A percentile compares a stretch with the other conserved stretches of the same genome.
phyloP scores from a whole-genome alignment of 1,140 invertebrate species.

The Drosophila sechellia region DNA sequence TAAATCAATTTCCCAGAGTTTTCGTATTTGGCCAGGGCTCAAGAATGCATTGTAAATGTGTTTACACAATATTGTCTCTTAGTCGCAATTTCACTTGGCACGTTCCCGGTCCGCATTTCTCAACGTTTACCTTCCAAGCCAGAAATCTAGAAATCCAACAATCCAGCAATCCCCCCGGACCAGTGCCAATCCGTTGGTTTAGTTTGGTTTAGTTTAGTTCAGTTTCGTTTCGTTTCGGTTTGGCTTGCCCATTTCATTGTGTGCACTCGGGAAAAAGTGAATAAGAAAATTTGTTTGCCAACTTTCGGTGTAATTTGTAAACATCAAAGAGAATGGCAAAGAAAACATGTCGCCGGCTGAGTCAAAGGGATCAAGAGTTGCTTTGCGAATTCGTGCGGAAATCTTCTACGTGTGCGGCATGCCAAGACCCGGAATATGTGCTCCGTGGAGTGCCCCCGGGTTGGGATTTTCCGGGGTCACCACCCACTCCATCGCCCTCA shows the following conservation, averaged over 20 bases:
- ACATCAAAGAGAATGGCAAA: constrained; percentile 80
- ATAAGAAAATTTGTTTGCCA: constrained; percentile 83
- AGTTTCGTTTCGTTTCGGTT: constrained; percentile 10
- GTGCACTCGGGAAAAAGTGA: constrained; percentile 69
- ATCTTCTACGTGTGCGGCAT: constrained; percentile 82
- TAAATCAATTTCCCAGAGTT: constrained; percentile 58
- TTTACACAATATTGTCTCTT: constrained; percentile 71
- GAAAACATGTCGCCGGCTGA: constrained; percentile 77
- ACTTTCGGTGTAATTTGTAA: constrained; percentile 83
- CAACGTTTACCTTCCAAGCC: constrained; percentile 12
- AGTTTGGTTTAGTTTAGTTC: constrained; percentile 20
- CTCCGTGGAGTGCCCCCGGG: constrained; percentile 12
- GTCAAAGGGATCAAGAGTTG: constrained; percentile 83
- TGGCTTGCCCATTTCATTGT: constrained; percentile 58
- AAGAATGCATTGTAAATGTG: constrained; percentile 72
- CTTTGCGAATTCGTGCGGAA: constrained; percentile 83
- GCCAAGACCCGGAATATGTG: constrained; percentile 59
- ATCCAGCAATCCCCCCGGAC: constrained; percentile 6
- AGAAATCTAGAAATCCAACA: constrained; percentile 9
- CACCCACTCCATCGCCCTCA: constrained; percentile 1
- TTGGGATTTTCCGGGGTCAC: constrained; percentile 12
- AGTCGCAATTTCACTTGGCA: constrained; percentile 66
- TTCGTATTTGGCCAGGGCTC: constrained; percentile 54
- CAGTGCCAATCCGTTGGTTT: constrained; percentile 36
- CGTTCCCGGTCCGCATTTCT: constrained; percentile 50